Conservation (phyloP, 2,113 vertebrate species). For the Grallaria varia region DNA sequence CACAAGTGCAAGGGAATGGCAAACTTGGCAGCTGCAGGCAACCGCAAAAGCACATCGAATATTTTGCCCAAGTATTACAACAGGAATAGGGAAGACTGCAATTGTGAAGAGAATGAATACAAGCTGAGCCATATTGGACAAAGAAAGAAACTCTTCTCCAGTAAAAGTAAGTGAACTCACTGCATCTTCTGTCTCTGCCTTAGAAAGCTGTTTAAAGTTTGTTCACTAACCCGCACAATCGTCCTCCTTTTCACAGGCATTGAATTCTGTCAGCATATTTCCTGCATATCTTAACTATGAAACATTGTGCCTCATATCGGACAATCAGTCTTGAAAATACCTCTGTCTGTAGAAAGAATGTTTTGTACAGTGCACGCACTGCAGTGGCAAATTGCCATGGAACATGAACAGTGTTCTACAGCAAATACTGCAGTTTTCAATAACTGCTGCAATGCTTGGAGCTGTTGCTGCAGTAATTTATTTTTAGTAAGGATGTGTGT, state of each 20-base stretch:
- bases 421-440: background rate
- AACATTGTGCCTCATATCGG: background rate
- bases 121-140: constrained; percentile 72
- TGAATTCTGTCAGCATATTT: background rate
- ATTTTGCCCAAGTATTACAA: constrained; percentile 76
- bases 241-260: background rate
- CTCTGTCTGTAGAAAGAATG: background rate
- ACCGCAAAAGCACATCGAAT: constrained; percentile 74
- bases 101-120: constrained; percentile 75
- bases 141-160: constrained; percentile 83
- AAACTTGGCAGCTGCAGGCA: constrained; percentile 65
- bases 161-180: constrained; percentile 80
- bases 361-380: background rate
- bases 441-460: background rate
- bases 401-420: background rate
- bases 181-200: background rate
- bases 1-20: constrained; percentile 90
- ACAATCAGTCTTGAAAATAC: background rate
- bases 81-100: constrained; percentile 69
- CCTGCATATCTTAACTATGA: background rate
- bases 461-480: background rate
- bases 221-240: background rate
- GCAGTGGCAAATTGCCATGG: background rate
- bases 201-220: background rate
- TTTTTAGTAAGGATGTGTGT: background rate